Evolutionary conservation across 1,140 invertebrate species (phyloP), one percentile per base, ranked within the genome.

Genomic region (Oryctes rhinoceros): DNA sequence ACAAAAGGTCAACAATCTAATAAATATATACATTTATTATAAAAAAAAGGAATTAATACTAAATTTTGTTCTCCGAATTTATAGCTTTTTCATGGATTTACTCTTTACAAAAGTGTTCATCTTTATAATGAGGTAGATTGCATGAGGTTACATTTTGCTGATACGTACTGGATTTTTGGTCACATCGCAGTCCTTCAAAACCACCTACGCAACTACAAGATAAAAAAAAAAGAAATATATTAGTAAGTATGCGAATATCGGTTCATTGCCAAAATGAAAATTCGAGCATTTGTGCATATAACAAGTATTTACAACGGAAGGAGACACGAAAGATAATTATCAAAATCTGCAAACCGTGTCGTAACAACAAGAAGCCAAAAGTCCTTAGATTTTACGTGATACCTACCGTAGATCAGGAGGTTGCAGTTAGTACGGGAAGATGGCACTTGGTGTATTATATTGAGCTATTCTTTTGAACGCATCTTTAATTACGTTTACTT

Each of bases 181-280:
- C 94, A 89, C 95, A 96, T 84, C 94, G 91, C 87, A 93, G 91
- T 85, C 95, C 95, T 86, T 91, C 92, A 91, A 92, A 96, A 84
- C 94, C 94, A 86, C 94, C 93, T 83, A 93, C 92, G 89, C 95
- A 96, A 90, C 95, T 96, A 91, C 4, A 92, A 92, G 81, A 87
- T 80, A 84, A 81, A 81, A 80, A 78, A 11, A 49, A 78, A 35
- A 53, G 11, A 78, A 53, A 44, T 78, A 47, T 18, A 59, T 59
- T 59, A 59, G 53, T 59, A 59, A n/a, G 18, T 18, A 74, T 15
- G 30, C 13, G 39, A 44, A 44, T 44, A 44, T 44, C 39, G 39
- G 5, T 44, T 44, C 9, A 10, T 44, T 44, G 9, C 39, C 39
- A 44, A 44, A 44, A 44, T 44, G 9, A 44, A 44, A 44, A 44